These are phyloP conservation scores for Ectemnius cavifrons DNA, from an alignment of 2,888 invertebrate species.

Conservation along the genomic window DNA sequence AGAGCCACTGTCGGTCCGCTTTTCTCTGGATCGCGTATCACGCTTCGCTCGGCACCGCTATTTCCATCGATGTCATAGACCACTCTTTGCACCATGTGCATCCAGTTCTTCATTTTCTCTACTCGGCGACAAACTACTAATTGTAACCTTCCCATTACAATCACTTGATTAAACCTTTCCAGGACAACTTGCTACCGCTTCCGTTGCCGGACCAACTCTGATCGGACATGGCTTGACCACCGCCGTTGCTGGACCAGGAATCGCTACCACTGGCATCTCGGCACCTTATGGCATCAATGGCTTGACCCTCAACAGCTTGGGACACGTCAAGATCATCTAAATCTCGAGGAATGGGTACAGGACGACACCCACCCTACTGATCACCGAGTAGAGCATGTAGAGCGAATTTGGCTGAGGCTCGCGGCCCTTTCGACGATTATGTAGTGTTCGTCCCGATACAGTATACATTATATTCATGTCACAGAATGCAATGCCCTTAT, in stretches of 20 bases:
- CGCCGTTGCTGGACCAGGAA: constrained; percentile 25
- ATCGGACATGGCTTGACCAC: constrained; percentile 42
- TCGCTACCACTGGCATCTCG: constrained; percentile 19
- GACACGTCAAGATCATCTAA: constrained; percentile 50
- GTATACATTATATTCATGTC: constrained; percentile 38
- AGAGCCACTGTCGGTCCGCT: neutral
- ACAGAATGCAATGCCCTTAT: constrained; percentile 48
- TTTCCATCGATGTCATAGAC: neutral
- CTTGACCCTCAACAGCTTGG: constrained; percentile 44
- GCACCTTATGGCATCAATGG: constrained; percentile 41
- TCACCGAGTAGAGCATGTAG: constrained; percentile 7
- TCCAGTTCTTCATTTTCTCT: neutral
- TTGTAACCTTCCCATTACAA: neutral
- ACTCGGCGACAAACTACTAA: neutral
- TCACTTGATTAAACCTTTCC: neutral
- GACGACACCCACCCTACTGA: constrained; percentile 10
- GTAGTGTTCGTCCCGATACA: constrained; percentile 9
- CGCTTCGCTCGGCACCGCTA: neutral
- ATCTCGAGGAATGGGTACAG: neutral
- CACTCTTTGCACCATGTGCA: neutral
- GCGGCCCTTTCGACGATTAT: constrained; percentile 7
- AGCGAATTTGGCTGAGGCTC: neutral
- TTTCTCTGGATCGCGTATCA: constrained; percentile 2
- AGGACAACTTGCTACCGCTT: constrained; percentile 44
- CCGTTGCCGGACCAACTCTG: constrained; percentile 26